These are phyloP conservation scores for Stenichneumon culpator DNA, from an alignment of 2,888 invertebrate species.

Conservation along the genomic window DNA sequence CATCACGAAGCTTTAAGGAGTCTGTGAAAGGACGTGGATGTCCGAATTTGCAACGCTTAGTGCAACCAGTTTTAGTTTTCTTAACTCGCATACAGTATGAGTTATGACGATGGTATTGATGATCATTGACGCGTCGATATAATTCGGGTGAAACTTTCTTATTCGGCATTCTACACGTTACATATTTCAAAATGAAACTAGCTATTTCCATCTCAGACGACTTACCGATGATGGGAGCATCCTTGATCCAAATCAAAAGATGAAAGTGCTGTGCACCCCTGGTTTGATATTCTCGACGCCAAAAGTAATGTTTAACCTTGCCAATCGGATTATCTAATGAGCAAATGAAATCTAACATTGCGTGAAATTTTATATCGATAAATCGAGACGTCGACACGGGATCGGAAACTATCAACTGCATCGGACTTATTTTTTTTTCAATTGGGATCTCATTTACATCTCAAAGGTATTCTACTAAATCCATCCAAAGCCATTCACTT, in stretches of 20 bases:
- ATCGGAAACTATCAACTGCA: slow-evolving; percentile 64
- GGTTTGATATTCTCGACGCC: slow-evolving; percentile 71
- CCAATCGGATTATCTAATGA: slow-evolving; percentile 72
- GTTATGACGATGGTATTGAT: slow-evolving; percentile 23
- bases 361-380: slow-evolving; percentile 76
- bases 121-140: slow-evolving; percentile 56
- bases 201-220: slow-evolving; percentile 72
- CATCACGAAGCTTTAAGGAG: slow-evolving; percentile 64
- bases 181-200: slow-evolving; percentile 69
- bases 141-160: slow-evolving; percentile 71
- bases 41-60: slow-evolving; percentile 56
- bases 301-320: slow-evolving; percentile 44
- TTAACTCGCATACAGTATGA: slow-evolving; percentile 47
- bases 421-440: background rate
- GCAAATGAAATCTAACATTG: slow-evolving; percentile 77
- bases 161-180: slow-evolving; percentile 71
- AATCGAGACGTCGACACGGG: slow-evolving; percentile 76
- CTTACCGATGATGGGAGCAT: slow-evolving; percentile 71
- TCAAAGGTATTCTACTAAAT: too few relatives aligned
- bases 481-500: slow-evolving; percentile 74
- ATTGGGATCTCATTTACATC: slow-evolving; percentile 24
- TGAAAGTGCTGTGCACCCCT: slow-evolving; percentile 74
- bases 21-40: background rate
- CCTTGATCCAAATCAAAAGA: slow-evolving; percentile 75
- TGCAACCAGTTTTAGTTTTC: slow-evolving; percentile 51